Conservation (phyloP, 2,113 vertebrate species). For the Gnathonemus longibarbis region DNA sequence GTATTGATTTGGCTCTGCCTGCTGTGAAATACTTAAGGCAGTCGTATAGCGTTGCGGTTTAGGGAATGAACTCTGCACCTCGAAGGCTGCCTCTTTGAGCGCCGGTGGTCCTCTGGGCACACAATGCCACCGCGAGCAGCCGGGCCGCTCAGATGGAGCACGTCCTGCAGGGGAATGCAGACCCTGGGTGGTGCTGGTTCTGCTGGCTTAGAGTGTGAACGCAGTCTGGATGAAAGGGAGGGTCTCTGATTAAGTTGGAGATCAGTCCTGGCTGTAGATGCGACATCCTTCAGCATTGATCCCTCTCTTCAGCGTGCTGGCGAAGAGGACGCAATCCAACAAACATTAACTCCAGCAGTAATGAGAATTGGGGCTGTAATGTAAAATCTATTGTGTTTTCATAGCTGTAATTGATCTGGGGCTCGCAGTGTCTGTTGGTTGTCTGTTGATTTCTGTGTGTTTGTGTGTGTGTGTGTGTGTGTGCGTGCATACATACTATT, state of each 20-base stretch:
- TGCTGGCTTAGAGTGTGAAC: not conserved
- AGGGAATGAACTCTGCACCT: not conserved
- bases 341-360: conserved; percentile 27
- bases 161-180: too few species aligned
- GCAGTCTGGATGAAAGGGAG: not conserved
- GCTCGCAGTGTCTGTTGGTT: conserved; percentile 11
- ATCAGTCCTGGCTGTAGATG: not conserved
- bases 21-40: conserved; percentile 4
- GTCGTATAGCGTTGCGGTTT: not conserved
- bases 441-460: conserved; percentile 10
- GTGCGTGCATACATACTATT: not conserved
- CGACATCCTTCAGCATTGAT: conserved; percentile 24
- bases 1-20: not conserved
- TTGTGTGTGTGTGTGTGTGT: not conserved
- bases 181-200: not conserved
- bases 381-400: conserved; percentile 29
- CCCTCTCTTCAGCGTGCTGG: not conserved
- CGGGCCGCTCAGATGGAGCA: not conserved
- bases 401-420: conserved; percentile 28
- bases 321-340: conserved; percentile 13
- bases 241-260: conserved; percentile 16
- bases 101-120: not conserved
- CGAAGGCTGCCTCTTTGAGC: not conserved
- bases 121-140: not conserved
- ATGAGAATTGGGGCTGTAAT: conserved; percentile 26